phyloP scores from a whole-genome alignment of 2,113 vertebrate genomes.

The Boulengeromyrus knoepffleri region DNA sequence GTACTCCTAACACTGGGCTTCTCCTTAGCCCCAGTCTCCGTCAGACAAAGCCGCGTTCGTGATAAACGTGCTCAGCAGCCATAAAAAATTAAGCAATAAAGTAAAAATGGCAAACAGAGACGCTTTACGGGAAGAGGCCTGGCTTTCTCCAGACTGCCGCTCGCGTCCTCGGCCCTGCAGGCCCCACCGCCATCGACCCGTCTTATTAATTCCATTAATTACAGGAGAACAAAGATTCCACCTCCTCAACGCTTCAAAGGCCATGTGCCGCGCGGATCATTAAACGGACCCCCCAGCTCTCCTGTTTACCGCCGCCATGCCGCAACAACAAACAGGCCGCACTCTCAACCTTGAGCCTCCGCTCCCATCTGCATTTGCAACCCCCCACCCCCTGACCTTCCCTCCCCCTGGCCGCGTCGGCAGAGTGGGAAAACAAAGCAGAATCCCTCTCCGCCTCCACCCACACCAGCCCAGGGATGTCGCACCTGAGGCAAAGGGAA shows the following conservation, averaged over 20 bases:
- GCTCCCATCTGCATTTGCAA: constrained; percentile 12
- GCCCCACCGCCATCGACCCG: constrained; percentile 15
- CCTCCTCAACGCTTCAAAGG: constrained; percentile 40
- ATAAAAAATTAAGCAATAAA: not conserved
- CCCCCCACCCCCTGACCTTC: constrained; percentile 7
- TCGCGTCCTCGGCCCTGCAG: not conserved
- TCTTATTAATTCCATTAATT: constrained; percentile 39
- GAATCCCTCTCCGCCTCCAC: not conserved
- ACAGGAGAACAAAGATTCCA: constrained; percentile 31
- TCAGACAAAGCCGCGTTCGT: not conserved
- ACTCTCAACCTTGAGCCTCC: constrained; percentile 14
- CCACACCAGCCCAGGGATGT: not conserved
- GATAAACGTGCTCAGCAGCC: not conserved
- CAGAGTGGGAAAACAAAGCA: not conserved
- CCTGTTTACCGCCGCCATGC: constrained; percentile 24
- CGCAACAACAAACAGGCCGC: constrained; percentile 19
- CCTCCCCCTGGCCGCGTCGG: not conserved
- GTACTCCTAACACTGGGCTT: too few relatives aligned
- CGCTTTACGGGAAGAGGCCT: not conserved
- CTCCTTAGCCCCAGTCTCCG: too few relatives aligned
- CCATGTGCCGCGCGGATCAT: constrained; percentile 23
- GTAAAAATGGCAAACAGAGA: not conserved
- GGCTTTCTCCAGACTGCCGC: not conserved
- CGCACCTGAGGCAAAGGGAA: not conserved
- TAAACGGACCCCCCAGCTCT: constrained; percentile 38